phyloP scores from a whole-genome alignment of 1,140 invertebrate genomes.

The Drosophila kurseongensis region DNA sequence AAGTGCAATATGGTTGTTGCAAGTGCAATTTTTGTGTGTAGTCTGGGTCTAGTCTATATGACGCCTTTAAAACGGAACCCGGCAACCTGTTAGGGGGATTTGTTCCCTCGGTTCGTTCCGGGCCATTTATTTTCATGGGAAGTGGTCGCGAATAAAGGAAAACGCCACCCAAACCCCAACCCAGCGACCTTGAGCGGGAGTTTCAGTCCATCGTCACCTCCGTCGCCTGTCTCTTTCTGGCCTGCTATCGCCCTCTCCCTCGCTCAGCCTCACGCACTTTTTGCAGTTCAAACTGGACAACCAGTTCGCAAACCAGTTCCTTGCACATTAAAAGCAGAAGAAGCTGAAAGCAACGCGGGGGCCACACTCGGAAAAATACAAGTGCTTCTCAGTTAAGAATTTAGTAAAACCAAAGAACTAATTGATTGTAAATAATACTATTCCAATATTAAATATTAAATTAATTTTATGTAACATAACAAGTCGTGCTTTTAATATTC shows the following conservation, averaged over 20 bases:
- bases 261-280: constrained; percentile 45
- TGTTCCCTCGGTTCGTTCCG: constrained; percentile 47
- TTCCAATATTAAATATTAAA: too few species aligned
- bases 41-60: constrained; percentile 67
- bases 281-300: constrained; percentile 45
- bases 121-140: constrained; percentile 75
- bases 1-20: constrained; percentile 26
- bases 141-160: constrained; percentile 56
- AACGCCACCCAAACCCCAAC: constrained; percentile 31
- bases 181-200: constrained; percentile 50
- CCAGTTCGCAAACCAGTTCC: constrained; percentile 58
- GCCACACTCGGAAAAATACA: constrained; percentile 18
- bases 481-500: too few species aligned
- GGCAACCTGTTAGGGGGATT: constrained; percentile 46
- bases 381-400: neutral
- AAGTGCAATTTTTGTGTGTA: constrained; percentile 8
- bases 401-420: too few species aligned
- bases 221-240: constrained; percentile 8
- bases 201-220: constrained; percentile 32
- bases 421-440: too few species aligned
- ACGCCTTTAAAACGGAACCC: constrained; percentile 57
- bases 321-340: constrained; percentile 45
- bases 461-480: too few species aligned
- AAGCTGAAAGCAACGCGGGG: constrained; percentile 32
- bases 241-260: constrained; percentile 1